Evolutionary conservation across 2,888 invertebrate species (phyloP), one percentile per base, ranked within the genome.

Genomic region (Oscheius sp.): DNA sequence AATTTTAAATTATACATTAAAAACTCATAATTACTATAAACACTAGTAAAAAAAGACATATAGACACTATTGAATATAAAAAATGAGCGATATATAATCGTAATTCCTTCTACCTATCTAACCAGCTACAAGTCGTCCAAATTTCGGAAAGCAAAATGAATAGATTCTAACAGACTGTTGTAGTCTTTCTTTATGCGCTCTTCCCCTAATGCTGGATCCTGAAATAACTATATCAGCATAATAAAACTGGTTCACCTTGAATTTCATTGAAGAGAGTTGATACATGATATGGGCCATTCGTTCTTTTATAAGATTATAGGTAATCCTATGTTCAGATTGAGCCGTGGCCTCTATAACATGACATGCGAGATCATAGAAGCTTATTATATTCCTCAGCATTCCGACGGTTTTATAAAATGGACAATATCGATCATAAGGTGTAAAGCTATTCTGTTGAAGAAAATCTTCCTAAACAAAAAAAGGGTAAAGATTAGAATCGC

Each of bases 341-440:
- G 98, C 95, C 35, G 99, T 99, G 77, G 94, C 93, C 91, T 99
- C 98, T 0, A 99, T 97, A 0, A 96, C 94, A 90, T 98, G 97
- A 77, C 95, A 93, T 45, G 99, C 93, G 93, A 97, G 93, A 90
- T 99, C 99, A 91, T 98, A 99, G 91, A 99, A 96, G 70, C 94
- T 92, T 89, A 99, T 96, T 90, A 99, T 96, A 92, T 99, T 99
- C 89, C 92, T 93, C 89, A 99, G 90, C 98, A 99, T 99, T 85
- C 96, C 97, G 75, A 95, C 95, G n/a, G 98, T 98, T 92, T 99
- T 99, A 92, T 98, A 99, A 92, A 99, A 99, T 87, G 99, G 99
- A 89, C 99, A 99, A 92, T 96, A 98, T 80, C 98, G 93, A 71
- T 79, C 79, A 73, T 80, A 80, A 45, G 75, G 72, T 64, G 91